Percentiles rank a stretch among this genome's conserved stretches.
phyloP scores from a whole-genome alignment of 23 tunicate genomes.

The Trididemnum miniatum region DNA sequence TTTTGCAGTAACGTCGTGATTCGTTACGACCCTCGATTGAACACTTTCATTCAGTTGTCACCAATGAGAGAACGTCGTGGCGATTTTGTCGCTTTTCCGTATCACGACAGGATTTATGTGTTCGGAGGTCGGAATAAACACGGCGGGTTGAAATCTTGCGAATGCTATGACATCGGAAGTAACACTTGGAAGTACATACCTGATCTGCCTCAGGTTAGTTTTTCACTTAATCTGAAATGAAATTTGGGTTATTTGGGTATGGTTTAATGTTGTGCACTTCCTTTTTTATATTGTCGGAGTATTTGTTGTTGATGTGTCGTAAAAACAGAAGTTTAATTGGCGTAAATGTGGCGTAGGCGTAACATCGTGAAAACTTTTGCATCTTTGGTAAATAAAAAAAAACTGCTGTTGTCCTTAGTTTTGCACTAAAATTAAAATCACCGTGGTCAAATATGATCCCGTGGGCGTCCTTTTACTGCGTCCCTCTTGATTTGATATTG shows the following conservation, averaged over 20 bases:
- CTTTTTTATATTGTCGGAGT: no score
- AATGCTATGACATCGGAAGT: slow-evolving; percentile 47
- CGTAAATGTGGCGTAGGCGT: no score
- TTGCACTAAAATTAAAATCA: no score
- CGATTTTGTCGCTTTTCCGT: slow-evolving; percentile 71
- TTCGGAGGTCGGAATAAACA: slow-evolving; percentile 76
- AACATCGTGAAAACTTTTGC: no score
- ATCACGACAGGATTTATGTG: slow-evolving; percentile 57
- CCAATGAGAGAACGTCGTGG: slow-evolving; percentile 63
- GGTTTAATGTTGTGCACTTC: neutral
- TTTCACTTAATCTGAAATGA: no score
- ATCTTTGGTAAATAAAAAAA: no score
- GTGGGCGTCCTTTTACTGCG: no score
- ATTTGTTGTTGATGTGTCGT: neutral
- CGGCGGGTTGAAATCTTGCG: slow-evolving; percentile 65
- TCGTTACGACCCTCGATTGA: slow-evolving; percentile 84
- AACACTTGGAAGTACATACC: slow-evolving; percentile 58
- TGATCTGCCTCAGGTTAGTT: slow-evolving; percentile 63
- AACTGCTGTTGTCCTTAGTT: no score
- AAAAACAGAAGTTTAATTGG: no score
- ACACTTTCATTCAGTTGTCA: slow-evolving; percentile 54
- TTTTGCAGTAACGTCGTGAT: slow-evolving; percentile 47
- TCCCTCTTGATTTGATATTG: no score
- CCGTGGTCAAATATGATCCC: no score
- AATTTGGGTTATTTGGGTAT: no score